Conservation (phyloP, 2,888 invertebrate genomes). For the Lymantria dispar region DNA sequence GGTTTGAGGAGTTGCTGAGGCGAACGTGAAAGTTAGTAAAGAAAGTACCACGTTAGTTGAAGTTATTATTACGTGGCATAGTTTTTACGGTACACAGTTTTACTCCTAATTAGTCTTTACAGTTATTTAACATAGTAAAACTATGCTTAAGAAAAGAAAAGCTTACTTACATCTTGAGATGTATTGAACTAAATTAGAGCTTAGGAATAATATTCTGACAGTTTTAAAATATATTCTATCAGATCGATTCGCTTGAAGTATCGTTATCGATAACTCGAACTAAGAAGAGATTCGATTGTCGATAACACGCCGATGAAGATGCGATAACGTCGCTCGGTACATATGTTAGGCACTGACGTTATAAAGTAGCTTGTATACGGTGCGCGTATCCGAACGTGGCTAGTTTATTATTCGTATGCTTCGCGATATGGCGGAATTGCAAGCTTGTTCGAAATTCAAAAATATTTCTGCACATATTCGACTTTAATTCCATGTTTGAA, state of each 20-base stretch:
- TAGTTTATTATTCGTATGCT: slow-evolving; percentile 42
- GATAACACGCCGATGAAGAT: slow-evolving; percentile 59
- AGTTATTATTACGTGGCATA: too few relatives aligned
- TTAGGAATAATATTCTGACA: slow-evolving; percentile 30
- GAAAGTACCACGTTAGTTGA: too few relatives aligned
- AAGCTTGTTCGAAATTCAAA: slow-evolving; percentile 33
- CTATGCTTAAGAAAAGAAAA: too few relatives aligned
- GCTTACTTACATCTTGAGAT: too few relatives aligned
- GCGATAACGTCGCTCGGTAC: slow-evolving; percentile 61
- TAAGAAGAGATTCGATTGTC: slow-evolving; percentile 55
- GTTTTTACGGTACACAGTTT: too few relatives aligned
- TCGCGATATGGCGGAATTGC: slow-evolving; percentile 25
- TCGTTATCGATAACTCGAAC: slow-evolving; percentile 48
- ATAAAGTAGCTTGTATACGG: slow-evolving; percentile 59
- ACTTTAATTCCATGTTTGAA: neutral
- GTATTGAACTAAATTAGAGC: neutral
- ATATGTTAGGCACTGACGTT: slow-evolving; percentile 62
- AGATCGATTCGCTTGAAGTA: slow-evolving; percentile 50
- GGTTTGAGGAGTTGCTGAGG: too few relatives aligned
- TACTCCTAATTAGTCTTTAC: too few relatives aligned
- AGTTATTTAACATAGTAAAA: too few relatives aligned
- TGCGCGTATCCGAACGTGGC: slow-evolving; percentile 37
- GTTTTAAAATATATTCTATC: slow-evolving; percentile 50
- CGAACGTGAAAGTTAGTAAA: too few relatives aligned
- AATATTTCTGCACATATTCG: slow-evolving; percentile 3